phyloP scores from a whole-genome alignment of 1,140 invertebrate species.

The Chironomus striatipennis region DNA sequence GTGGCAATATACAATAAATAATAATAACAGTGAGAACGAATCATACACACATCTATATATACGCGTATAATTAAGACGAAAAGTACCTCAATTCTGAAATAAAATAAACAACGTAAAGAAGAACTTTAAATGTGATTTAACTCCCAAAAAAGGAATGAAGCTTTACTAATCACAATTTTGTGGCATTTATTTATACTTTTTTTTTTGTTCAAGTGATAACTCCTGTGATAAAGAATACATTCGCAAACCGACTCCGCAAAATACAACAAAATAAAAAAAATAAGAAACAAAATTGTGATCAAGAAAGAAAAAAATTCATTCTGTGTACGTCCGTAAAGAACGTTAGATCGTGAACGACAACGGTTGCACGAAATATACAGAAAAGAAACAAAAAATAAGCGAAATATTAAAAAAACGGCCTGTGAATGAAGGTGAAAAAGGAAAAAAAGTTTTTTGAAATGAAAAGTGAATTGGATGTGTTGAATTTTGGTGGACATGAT shows the following conservation, averaged over 20 bases:
- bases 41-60: background rate
- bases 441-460: slow-evolving; percentile 10
- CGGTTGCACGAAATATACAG: background rate
- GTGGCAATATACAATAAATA: background rate
- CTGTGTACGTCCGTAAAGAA: background rate
- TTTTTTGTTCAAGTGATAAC: background rate
- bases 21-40: background rate
- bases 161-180: background rate
- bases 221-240: background rate
- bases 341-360: background rate
- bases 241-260: background rate
- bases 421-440: slow-evolving; percentile 8
- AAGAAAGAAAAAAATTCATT: background rate
- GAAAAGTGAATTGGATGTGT: slow-evolving; percentile 16
- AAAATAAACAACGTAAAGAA: background rate
- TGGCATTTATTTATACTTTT: background rate
- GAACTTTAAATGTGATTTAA: background rate
- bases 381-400: background rate
- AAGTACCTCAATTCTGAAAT: background rate
- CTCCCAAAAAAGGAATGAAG: background rate
- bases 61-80: background rate
- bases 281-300: too few relatives aligned
- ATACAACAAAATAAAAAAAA: background rate
- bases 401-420: background rate
- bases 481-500: slow-evolving; percentile 1